Evolutionary conservation across 2,888 invertebrate genomes (phyloP).

Genomic region (Papilio gigon): DNA sequence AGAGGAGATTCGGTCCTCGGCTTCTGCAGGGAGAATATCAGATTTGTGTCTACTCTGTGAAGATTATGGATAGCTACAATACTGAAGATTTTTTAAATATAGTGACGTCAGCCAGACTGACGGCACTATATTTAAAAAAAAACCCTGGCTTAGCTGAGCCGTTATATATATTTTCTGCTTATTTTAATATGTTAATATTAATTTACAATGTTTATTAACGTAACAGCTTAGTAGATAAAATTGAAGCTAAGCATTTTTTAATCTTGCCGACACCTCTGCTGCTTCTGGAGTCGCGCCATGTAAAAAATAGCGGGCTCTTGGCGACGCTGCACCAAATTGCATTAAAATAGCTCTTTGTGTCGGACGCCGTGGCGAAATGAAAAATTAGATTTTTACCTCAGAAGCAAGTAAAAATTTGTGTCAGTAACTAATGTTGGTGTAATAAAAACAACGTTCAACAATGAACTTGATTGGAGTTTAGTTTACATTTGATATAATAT

Average conservation of each 20-base stretch:
- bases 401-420: constrained; percentile 17
- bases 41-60: no score
- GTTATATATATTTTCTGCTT: no score
- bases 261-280: constrained; percentile 54
- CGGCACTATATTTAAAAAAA: no score
- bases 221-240: not conserved
- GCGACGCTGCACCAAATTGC: constrained; percentile 64
- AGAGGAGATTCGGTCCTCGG: no score
- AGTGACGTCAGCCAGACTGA: no score
- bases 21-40: no score
- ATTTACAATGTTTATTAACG: not conserved
- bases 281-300: constrained; percentile 49
- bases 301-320: constrained; percentile 50
- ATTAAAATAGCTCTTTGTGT: constrained; percentile 69
- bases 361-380: constrained; percentile 55
- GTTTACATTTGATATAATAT: no score
- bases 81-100: no score
- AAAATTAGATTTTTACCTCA: constrained; percentile 56
- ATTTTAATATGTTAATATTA: not conserved
- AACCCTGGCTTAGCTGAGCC: no score
- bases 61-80: no score
- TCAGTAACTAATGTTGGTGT: not conserved
- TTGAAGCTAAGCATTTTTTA: constrained; percentile 19
- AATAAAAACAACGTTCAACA: not conserved
- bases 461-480: no score